Percentiles rank a stretch among this genome's conserved stretches.
phyloP scores from a whole-genome alignment of 1,140 invertebrate genomes.

The Meloidogyne chitwoodi region DNA sequence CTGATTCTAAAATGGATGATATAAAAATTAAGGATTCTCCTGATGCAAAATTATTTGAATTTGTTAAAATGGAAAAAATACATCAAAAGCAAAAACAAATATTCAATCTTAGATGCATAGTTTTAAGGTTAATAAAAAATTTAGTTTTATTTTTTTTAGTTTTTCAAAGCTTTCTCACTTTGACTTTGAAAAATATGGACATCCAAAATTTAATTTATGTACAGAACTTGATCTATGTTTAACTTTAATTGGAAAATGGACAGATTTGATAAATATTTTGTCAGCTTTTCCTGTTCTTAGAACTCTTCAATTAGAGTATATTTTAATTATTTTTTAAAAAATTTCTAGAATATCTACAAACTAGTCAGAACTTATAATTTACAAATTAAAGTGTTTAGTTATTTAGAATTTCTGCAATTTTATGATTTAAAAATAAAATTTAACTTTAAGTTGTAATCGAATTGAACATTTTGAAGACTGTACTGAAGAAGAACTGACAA shows the following conservation, averaged over 20 bases:
- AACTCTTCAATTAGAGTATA: constrained; percentile 21
- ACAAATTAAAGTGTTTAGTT: too few species aligned
- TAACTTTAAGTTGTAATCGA: constrained; percentile 27
- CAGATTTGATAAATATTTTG: constrained; percentile 24
- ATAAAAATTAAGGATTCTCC: not conserved
- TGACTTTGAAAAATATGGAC: not conserved
- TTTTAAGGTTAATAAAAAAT: constrained; percentile 9
- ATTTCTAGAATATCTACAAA: too few species aligned
- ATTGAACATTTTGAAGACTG: constrained; percentile 13
- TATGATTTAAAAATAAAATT: not conserved
- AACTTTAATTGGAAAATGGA: constrained; percentile 28
- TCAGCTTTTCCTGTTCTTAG: constrained; percentile 18
- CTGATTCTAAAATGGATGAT: constrained; percentile 7
- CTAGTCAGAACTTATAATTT: too few species aligned
- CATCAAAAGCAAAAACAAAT: constrained; percentile 11
- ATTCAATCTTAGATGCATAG: constrained; percentile 12
- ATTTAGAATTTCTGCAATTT: too few species aligned
- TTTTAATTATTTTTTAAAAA: not conserved
- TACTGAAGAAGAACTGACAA: not conserved
- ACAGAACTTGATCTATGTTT: constrained; percentile 22
- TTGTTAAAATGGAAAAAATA: constrained; percentile 36
- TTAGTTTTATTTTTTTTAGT: not conserved
- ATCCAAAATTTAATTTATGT: constrained; percentile 9
- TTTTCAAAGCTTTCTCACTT: constrained; percentile 12
- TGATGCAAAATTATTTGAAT: constrained; percentile 18